Base-by-base conservation (phyloP, 2,888 invertebrate species). In the Kuschelorhynchus macadamiae region DNA sequence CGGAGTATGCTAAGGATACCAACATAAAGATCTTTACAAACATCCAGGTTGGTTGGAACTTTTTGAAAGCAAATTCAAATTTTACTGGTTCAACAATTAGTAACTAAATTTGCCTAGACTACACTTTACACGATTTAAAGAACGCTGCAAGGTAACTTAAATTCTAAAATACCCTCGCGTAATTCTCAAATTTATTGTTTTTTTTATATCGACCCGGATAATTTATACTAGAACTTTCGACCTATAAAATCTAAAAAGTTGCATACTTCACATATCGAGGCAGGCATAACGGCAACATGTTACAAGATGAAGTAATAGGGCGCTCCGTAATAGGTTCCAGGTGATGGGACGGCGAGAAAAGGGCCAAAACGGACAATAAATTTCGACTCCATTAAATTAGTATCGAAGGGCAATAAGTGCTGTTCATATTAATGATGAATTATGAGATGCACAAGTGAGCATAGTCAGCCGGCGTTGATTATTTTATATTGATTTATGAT, bases 241-340 rank as follows among this genome's bases (percentile, higher is more conserved):
- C 41, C 39, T 17, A 32, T 36, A 33, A 36, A 18, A 9, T 36
- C 33, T 55, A 55, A 41, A 36, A 55, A 55, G 55, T 41, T 32
- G 55, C 33, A 52, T 47, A 63, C 55, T 53, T 61, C 50, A 41
- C 16, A 30, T 55, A 55, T 36, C 46, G 56, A 57, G 36, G 30
- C 67, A 72, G 75, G 72, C 78, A 81, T 82, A 80, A 81, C 75
- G 78, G 74, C 76, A 81, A 81, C 80, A 80, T 81, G 81, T 79
- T 80, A 78, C 82, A 82, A 81, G 82, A 82, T 76, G 77, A 77
- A 81, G 81, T 80, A 79, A 79, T 78, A 55, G 63, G 46, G 63
- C 36, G 63, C 39, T 78, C 77, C 79, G 78, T 78, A 78, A 78
- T 63, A 47, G 47, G 63, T 17, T 39, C 47, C 63, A 63, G 47